Evolutionary conservation across 2,113 vertebrate genomes (phyloP), one percentile per base, ranked within the genome.

Genomic region (Nesogale talazaci): DNA sequence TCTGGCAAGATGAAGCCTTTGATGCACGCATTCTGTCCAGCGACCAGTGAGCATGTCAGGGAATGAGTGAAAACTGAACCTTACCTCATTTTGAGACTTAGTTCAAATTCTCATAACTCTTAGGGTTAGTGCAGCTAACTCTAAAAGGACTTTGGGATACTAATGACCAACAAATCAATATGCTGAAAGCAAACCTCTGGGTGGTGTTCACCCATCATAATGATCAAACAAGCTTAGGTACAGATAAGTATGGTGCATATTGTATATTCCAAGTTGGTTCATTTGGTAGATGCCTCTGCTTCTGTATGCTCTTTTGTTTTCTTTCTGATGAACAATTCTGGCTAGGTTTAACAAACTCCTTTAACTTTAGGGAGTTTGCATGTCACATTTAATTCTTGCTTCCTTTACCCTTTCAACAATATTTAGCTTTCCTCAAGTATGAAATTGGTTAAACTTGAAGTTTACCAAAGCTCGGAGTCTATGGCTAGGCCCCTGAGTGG

Each of bases 321-420:
- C 77, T 12, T 52, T 86, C 34, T 36, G 57, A 86, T 75, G 75
- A 77, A 86, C 91, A 89, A 27, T 12, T 78, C 12, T 10, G 10
- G 19, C 38, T 31, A 36, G 14, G n/a, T 59, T 91, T 84, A 85
- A 83, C 74, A 79, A 83, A 89, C 23, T 70, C 52, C 25, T 90
- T 82, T 92, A 87, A n/a, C n/a, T 5, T 78, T 19, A 90, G 85
- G 87, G 57, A 84, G 92, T 94, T 92, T 84, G 65, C 61, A 96
- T 70, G 27, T 25, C 78, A 81, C 59, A 38, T 38, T 90, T 25
- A 10, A 36, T 70, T 76, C 46, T 19, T 38, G 67, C 31, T 89
- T 85, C 92, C 59, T 94, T 46, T 52, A 61, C 65, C 20, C 52
- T 93, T 90, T 90, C 46, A 86, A 89, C 56, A 96, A 40, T n/a